These are phyloP conservation scores for Acrocephalus arundinaceus DNA, from an alignment of 2,113 vertebrate genomes.

Conservation along the genomic window DNA sequence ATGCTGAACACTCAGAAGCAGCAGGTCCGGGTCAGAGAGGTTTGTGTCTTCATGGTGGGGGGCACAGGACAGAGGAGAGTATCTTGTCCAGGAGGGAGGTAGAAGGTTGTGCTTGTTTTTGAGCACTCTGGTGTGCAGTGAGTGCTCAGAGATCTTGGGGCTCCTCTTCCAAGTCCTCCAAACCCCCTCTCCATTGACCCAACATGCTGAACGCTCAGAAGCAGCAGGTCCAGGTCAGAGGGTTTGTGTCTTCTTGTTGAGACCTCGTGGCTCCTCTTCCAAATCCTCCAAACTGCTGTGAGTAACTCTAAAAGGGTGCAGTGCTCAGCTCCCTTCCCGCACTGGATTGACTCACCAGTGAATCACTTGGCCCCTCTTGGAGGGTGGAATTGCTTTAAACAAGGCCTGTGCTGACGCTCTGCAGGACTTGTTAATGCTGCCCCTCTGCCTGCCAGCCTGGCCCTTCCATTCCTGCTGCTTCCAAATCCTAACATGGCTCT, in stretches of 20 bases:
- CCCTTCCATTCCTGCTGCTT: background rate
- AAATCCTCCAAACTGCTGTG: background rate
- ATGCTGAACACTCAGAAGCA: too few relatives aligned
- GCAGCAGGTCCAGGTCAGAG: too few relatives aligned
- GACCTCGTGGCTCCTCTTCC: background rate
- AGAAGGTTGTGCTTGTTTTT: too few relatives aligned
- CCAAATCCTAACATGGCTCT: background rate
- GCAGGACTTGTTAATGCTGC: background rate
- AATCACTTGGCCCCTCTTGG: slow-evolving; percentile 29
- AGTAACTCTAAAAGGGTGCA: background rate
- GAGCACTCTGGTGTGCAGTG: too few relatives aligned
- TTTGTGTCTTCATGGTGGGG: too few relatives aligned
- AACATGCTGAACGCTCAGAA: too few relatives aligned
- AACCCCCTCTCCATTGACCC: too few relatives aligned
- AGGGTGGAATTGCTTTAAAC: background rate
- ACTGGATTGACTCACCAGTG: background rate
- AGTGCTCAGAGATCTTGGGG: too few relatives aligned
- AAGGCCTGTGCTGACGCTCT: background rate
- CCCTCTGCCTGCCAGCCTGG: background rate
- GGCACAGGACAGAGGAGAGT: too few relatives aligned
- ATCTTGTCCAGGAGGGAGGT: too few relatives aligned
- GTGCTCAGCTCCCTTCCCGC: background rate
- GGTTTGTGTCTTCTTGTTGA: background rate
- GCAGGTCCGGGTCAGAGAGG: too few relatives aligned
- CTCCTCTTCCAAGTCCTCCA: too few relatives aligned